Evolutionary conservation across 2,888 invertebrate species (phyloP), one percentile per base, ranked within the genome.

Genomic region (Lithophane leautieri): DNA sequence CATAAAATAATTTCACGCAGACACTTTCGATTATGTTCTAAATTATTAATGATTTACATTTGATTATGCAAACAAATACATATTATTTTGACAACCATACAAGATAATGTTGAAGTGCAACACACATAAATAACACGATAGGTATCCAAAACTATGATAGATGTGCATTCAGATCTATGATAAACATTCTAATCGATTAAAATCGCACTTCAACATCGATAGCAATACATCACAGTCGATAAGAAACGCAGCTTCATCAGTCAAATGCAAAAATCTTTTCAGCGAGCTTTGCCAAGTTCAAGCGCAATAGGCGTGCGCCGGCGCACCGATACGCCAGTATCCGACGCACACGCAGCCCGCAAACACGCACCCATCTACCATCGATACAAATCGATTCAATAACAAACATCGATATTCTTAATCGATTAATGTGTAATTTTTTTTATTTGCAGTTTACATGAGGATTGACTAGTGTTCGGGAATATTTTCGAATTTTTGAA

Each of bases 261-360:
- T 86, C 84, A 89, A 90, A 91, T 91, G 92, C 92, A 91, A 93
- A 94, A 94, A 93, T 93, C 91, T 93, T 93, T 93, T 92, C 92
- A 93, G 91, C 89, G 87, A 89, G 90, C 91, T 91, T 91, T 93
- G 94, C 94, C 95, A 95, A 95, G 96, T 96, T 96, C 96, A 95
- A 94, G 93, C 94, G 91, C 93, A 91, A 90, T 70, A 88, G 84
- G 81, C 87, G 90, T 84, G 89, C 90, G 89, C 88, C 88, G 85
- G 90, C 91, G 89, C 90, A 91, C 88, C 89, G 89, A 89, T 84
- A 87, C 90, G 91, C 91, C 95, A 96, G 96, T 96, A 91, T 89
- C 86, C 90, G 91, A 86, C 93, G 90, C 93, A 94, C 95, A 92
- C 94, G 95, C 95, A 92, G 86, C 90, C 90, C 88, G 94, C 91